Evolutionary conservation across 2,888 invertebrate genomes (phyloP), one percentile per base, ranked within the genome.

Genomic region (Timema cristinae): DNA sequence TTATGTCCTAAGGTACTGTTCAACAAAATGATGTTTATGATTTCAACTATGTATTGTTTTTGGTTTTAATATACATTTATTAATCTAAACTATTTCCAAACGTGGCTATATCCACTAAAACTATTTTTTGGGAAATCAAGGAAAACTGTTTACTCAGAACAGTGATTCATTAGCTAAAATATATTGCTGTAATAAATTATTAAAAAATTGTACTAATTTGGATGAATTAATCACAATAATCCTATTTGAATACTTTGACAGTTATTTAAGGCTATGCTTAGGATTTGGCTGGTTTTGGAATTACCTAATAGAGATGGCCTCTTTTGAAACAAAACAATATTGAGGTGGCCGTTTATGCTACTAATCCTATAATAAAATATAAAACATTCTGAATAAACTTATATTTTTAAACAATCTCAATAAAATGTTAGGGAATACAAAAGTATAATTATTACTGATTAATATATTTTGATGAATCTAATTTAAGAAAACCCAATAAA

Each of bases 61-160:
- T 32, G 32, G 32, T 32, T 32, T 32, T 32, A 32, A 32, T 32
- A 32, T 32, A 32, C 4, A 32, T 32, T 32, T 32, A 32, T 32
- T 32, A 32, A 32, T n/a, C n/a, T n/a, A n/a, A n/a, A n/a, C 16
- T 59, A 59, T 6, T 59, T 59, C 59, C 10, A 59, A 59, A 59
- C n/a, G 16, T 13, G n/a, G 59, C 59, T 7, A 59, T 59, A 4
- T 8, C 59, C 59, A 9, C 32, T 2, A 6, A 15, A 59, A 59
- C 10, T 13, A 6, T 59, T 59, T 13, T 59, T n/a, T 32, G 59
- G 32, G 59, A 11, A 59, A 59, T 59, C 59, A 32, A 6, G 59
- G 59, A 59, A 59, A 59, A 59, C 59, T 11, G 59, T 59, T 59
- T 59, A 59, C n/a, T 59, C 61, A 61, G 8, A 15, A 32, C 32